A percentile compares a stretch with the other conserved stretches of the same genome.
Evolutionary conservation across 1,140 invertebrate species (phyloP).

Genomic region (Cataglyphis hispanica): DNA sequence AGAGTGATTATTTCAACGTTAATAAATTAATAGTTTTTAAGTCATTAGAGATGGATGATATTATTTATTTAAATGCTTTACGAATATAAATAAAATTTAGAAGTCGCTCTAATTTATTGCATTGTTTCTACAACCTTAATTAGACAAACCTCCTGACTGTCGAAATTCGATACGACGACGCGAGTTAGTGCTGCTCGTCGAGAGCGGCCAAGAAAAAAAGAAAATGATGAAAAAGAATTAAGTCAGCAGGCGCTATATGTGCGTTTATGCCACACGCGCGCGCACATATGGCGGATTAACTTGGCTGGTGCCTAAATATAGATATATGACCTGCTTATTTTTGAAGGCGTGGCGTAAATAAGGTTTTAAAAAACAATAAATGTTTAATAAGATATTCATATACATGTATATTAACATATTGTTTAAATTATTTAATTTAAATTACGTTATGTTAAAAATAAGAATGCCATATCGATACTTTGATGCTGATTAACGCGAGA

Average conservation of each 20-base stretch:
- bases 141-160: slow-evolving; percentile 10
- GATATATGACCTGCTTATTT: slow-evolving; percentile 36
- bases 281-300: slow-evolving; percentile 22
- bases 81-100: not conserved
- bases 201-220: slow-evolving; percentile 51
- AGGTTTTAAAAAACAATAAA: slow-evolving; percentile 29
- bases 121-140: slow-evolving; percentile 2
- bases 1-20: not conserved
- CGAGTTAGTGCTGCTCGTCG: not conserved
- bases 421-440: not conserved
- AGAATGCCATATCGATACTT: not conserved
- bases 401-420: not conserved
- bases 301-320: slow-evolving; percentile 63
- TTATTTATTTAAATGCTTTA: not conserved
- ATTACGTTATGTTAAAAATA: not conserved
- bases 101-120: not conserved
- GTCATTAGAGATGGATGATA: not conserved
- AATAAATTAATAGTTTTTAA: not conserved
- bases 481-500: not conserved
- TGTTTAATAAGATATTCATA: not conserved
- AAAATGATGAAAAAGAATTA: slow-evolving; percentile 18
- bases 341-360: slow-evolving; percentile 29
- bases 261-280: slow-evolving; percentile 39
- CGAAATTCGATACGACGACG: slow-evolving; percentile 45
- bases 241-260: slow-evolving; percentile 47